Evolutionary conservation across 2,797 vertebrate species (phyloP), one percentile per base, ranked within the genome.

Genomic region (Moxostoma hubbsi): DNA sequence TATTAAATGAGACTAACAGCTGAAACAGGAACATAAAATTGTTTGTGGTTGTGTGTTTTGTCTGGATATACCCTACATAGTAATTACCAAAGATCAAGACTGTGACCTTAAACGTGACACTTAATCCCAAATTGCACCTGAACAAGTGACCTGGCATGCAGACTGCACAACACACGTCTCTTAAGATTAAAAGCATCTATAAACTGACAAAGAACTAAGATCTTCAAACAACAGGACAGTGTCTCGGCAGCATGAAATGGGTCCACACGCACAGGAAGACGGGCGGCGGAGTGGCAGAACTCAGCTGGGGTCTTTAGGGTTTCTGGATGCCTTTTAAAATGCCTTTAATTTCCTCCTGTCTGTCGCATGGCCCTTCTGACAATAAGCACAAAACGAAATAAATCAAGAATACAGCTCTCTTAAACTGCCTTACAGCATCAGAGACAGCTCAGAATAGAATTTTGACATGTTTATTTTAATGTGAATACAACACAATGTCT

Each of bases 311-410:
- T 80, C 81, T 74, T 86, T 85, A 85, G 73, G 47, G 12, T 61
- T 81, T 78, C 77, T 78, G 36, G 75, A 89, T 89, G 51, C 79
- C 89, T 92, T 91, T 63, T 92, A 89, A 92, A 91, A 89, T 82
- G 61, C 82, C 73, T 89, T 93, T 93, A 87, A 93, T 93, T 93
- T 93, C 92, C 92, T 92, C 73, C 72, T 72, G 89, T 91, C 89
- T 87, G 88, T 91, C 87, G 79, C 87, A 81, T 73, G 74, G 79
- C 7, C 36, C 71, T 80, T 87, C 50, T 53, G 83, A 83, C 69
- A 68, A 18, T 59, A 69, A n/a, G 72, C 63, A 82, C 77, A 36
- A 83, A 86, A 81, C 67, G 73, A 62, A 74, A 80, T 53, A 62
- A 55, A 73, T 24, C 24, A 36, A 79, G 36, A 67, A 74, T n/a